Percentiles rank a stretch among this genome's conserved stretches.
phyloP scores from a whole-genome alignment of 2,888 invertebrate genomes.

The Pseudoips prasinana region DNA sequence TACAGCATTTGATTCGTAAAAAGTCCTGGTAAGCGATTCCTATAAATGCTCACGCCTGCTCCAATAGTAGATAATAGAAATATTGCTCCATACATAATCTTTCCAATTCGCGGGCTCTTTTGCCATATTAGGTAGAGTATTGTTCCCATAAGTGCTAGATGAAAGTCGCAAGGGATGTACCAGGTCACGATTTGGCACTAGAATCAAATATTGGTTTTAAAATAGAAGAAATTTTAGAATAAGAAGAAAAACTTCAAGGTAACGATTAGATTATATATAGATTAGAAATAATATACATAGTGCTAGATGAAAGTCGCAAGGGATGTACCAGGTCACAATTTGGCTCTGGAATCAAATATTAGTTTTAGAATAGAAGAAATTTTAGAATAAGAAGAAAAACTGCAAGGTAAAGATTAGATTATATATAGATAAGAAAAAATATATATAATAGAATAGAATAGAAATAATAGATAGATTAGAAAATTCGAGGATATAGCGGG shows the following conservation, averaged over 20 bases:
- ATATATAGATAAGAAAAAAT: no score
- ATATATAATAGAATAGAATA: no score
- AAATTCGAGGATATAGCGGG: no score
- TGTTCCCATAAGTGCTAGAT: slow-evolving; percentile 19
- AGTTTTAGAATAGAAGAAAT: no score
- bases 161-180: slow-evolving; percentile 23
- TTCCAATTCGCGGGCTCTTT: slow-evolving; percentile 17
- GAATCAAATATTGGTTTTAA: background rate
- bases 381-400: no score
- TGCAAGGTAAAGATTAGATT: no score
- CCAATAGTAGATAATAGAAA: slow-evolving; percentile 4
- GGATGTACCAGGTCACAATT: slow-evolving; percentile 21
- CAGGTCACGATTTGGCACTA: slow-evolving; percentile 22
- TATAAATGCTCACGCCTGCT: slow-evolving; percentile 19
- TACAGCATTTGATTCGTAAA: background rate
- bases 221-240: no score
- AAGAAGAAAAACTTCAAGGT: no score
- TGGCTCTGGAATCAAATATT: background rate
- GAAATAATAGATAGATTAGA: no score
- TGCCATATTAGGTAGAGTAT: slow-evolving; percentile 19
- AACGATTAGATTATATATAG: no score
- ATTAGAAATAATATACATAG: slow-evolving; percentile 1
- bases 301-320: slow-evolving; percentile 23
- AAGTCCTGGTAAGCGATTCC: slow-evolving; percentile 14
- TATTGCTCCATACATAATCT: slow-evolving; percentile 5